phyloP scores from a whole-genome alignment of 2,113 vertebrate species.

The Trematomus loennbergii region DNA sequence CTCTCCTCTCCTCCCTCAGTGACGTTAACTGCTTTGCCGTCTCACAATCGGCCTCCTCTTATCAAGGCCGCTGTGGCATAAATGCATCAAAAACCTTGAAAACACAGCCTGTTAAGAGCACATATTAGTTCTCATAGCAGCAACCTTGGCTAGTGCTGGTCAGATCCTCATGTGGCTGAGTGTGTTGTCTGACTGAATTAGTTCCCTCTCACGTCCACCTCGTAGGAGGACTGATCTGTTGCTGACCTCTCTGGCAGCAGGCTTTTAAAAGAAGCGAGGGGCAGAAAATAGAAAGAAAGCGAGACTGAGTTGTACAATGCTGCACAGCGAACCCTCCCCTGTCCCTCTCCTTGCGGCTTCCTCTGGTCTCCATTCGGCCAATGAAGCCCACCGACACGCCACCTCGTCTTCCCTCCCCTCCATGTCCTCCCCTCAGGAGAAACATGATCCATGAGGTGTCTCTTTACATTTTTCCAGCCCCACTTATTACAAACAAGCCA shows the following conservation, averaged over 20 bases:
- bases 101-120: not conserved
- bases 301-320: conserved; percentile 37
- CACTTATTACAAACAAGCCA: conserved; percentile 60
- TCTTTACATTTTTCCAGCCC: conserved; percentile 71
- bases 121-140: conserved; percentile 3
- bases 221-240: conserved; percentile 19
- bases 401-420: conserved; percentile 39
- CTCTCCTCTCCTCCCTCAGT: not conserved
- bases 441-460: conserved; percentile 79
- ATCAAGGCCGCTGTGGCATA: not conserved
- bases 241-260: conserved; percentile 27
- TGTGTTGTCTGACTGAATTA: conserved; percentile 9
- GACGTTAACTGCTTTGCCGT: not conserved
- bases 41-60: not conserved
- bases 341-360: conserved; percentile 17
- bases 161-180: conserved; percentile 1
- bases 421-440: conserved; percentile 58
- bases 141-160: not conserved
- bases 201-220: conserved; percentile 12
- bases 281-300: conserved; percentile 67
- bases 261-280: conserved; percentile 29
- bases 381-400: conserved; percentile 59
- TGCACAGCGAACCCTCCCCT: conserved; percentile 3
- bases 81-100: not conserved
- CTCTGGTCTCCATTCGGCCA: conserved; percentile 60